These are phyloP conservation scores for Apis florea DNA, from an alignment of 1,140 invertebrate species.

Conservation along the genomic window DNA sequence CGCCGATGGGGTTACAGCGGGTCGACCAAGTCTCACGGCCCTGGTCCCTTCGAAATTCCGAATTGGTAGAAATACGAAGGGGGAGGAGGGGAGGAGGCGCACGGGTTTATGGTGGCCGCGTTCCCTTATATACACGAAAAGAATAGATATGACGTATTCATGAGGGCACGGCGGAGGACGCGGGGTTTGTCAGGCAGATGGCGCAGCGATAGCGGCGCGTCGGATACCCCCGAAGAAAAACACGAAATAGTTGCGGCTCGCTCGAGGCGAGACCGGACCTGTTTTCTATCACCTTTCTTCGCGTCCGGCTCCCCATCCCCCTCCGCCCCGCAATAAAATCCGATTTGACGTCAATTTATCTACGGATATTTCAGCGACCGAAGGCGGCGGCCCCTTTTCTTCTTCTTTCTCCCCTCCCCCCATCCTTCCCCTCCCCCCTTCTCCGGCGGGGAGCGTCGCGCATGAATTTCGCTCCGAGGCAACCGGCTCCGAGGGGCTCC, in stretches of 20 bases:
- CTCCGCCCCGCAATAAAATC: slow-evolving; percentile 73
- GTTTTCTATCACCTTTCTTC: slow-evolving; percentile 79
- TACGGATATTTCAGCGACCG: slow-evolving; percentile 69
- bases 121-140: slow-evolving; percentile 42
- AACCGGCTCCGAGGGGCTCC: slow-evolving; percentile 32
- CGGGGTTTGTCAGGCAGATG: slow-evolving; percentile 73
- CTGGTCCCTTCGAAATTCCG: slow-evolving; percentile 31
- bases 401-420: slow-evolving; percentile 24
- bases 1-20: slow-evolving; percentile 43
- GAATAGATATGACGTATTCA: slow-evolving; percentile 78
- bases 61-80: slow-evolving; percentile 43
- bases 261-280: slow-evolving; percentile 78
- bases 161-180: slow-evolving; percentile 66
- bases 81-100: slow-evolving; percentile 41
- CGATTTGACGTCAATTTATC: slow-evolving; percentile 79
- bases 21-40: slow-evolving; percentile 49
- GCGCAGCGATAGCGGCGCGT: slow-evolving; percentile 70
- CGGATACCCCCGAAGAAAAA: slow-evolving; percentile 71
- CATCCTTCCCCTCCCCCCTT: slow-evolving; percentile 1
- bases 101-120: slow-evolving; percentile 60
- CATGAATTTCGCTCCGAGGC: slow-evolving; percentile 61
- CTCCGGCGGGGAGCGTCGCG: slow-evolving; percentile 21
- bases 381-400: slow-evolving; percentile 45
- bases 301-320: slow-evolving; percentile 36
- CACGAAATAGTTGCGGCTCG: slow-evolving; percentile 77